A percentile compares a stretch with the other conserved stretches of the same genome.
phyloP scores from a whole-genome alignment of 2,797 vertebrate genomes.

The Pampus argenteus region DNA sequence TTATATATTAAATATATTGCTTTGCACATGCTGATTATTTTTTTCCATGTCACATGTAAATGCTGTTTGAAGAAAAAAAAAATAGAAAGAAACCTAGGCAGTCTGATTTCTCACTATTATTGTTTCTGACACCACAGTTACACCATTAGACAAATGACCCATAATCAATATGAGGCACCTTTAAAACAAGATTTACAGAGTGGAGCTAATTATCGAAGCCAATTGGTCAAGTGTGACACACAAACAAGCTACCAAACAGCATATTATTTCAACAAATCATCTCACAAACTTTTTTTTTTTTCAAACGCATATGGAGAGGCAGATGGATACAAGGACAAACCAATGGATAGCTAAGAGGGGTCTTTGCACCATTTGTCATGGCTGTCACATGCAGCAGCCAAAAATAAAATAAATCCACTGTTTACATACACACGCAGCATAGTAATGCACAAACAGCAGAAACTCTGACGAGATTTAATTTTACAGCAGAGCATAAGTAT shows the following conservation, averaged over 20 bases:
- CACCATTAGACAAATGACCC: conserved; percentile 7
- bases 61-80: not conserved
- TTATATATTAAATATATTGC: not conserved
- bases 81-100: not conserved
- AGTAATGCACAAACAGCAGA: conserved; percentile 40
- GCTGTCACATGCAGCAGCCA: conserved; percentile 14
- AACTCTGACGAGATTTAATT: conserved; percentile 19
- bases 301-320: conserved; percentile 32
- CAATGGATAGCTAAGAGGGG: conserved; percentile 15
- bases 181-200: conserved; percentile 10
- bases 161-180: conserved; percentile 5
- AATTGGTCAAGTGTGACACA: conserved; percentile 7
- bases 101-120: not conserved
- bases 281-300: conserved; percentile 14
- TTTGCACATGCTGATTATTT: not conserved
- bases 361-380: conserved; percentile 44
- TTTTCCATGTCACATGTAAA: not conserved
- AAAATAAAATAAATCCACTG: conserved; percentile 32
- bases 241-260: conserved; percentile 9
- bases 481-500: conserved; percentile 12
- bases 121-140: not conserved
- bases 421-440: conserved; percentile 26
- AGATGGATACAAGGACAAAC: conserved; percentile 36
- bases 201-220: conserved; percentile 11
- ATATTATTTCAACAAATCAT: conserved; percentile 20